phyloP scores from a whole-genome alignment of 2,888 invertebrate genomes.

The Nezara viridula region DNA sequence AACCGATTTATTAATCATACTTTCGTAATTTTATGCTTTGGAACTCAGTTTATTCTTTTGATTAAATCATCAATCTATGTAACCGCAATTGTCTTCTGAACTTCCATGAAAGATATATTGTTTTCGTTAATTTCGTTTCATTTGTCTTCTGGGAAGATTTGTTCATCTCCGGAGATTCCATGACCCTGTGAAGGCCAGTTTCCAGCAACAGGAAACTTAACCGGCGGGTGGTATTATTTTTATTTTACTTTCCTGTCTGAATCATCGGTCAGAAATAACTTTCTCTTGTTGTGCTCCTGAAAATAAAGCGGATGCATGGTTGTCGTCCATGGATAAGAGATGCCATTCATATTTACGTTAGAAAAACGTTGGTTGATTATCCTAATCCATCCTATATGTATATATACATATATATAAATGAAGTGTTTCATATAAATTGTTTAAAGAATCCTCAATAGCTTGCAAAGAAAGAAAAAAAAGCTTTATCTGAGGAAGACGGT shows the following conservation, averaged over 20 bases:
- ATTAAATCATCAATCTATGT: neutral
- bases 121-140: neutral
- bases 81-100: neutral
- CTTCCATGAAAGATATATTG: neutral
- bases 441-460: neutral
- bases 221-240: neutral
- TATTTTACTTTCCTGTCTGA: neutral
- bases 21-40: neutral
- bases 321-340: too few relatives aligned
- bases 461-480: neutral
- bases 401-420: too few relatives aligned
- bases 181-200: neutral
- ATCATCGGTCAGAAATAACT: neutral
- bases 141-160: neutral
- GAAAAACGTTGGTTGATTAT: too few relatives aligned
- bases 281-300: neutral
- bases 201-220: neutral
- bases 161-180: neutral
- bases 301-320: neutral
- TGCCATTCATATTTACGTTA: too few relatives aligned
- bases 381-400: too few relatives aligned
- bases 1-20: too few relatives aligned
- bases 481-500: neutral
- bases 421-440: neutral
- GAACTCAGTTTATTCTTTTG: neutral